Conservation (phyloP, 53 echinoderm and acorn worm species). For the Patiria pectinifera region DNA sequence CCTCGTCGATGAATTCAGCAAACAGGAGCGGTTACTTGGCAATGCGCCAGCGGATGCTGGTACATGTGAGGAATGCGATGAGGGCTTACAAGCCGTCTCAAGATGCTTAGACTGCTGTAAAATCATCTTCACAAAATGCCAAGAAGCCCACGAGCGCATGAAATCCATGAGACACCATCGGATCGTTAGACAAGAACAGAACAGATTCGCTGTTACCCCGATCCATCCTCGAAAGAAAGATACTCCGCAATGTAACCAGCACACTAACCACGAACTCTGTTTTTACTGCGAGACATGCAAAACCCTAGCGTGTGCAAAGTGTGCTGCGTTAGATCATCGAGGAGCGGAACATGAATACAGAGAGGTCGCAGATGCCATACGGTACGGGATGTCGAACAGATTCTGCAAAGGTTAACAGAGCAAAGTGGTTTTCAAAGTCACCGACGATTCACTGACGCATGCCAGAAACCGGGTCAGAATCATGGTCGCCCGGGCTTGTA, state of each 20-base stretch:
- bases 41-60: no score
- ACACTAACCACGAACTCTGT: constrained; percentile 27
- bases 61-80: no score
- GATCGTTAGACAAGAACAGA: no score
- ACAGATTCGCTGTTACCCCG: background rate
- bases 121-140: no score
- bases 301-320: background rate
- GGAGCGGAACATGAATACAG: background rate
- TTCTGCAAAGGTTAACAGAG: background rate
- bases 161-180: no score
- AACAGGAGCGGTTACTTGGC: no score
- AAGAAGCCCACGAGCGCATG: no score
- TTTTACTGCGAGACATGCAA: constrained; percentile 25
- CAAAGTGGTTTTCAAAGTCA: background rate
- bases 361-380: background rate
- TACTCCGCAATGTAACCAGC: background rate
- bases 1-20: no score
- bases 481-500: constrained; percentile 2
- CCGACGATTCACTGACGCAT: background rate
- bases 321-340: background rate
- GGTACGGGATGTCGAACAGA: background rate
- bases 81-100: no score
- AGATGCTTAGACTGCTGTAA: no score
- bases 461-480: background rate
- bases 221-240: background rate